These are phyloP conservation scores for Caenorhabditis remanei DNA, from an alignment of 1,140 invertebrate species.

Conservation along the genomic window DNA sequence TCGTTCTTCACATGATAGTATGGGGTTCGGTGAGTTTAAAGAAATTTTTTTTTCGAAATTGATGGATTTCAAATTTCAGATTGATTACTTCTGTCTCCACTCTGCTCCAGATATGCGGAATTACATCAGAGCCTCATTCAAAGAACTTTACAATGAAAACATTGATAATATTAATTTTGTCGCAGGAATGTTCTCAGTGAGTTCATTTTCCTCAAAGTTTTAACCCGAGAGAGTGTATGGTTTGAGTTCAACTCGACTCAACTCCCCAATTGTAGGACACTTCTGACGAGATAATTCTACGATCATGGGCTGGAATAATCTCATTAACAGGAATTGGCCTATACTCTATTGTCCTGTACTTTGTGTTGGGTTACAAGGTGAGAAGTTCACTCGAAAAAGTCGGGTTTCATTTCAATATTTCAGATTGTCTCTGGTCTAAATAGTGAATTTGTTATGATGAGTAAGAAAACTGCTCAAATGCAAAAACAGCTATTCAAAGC, in stretches of 20 bases:
- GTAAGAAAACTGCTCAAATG: slow-evolving; percentile 2
- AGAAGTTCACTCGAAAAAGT: no score
- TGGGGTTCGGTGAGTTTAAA: not conserved
- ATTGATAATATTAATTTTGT: slow-evolving; percentile 21
- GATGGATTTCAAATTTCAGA: not conserved
- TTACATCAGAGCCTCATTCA: slow-evolving; percentile 4
- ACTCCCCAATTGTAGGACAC: not conserved
- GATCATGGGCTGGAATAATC: slow-evolving; percentile 17
- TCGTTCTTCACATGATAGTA: not conserved
- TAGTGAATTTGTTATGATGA: not conserved
- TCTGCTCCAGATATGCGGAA: slow-evolving; percentile 7
- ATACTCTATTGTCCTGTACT: slow-evolving; percentile 4
- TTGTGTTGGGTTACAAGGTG: slow-evolving; percentile 20
- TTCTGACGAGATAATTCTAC: not conserved
- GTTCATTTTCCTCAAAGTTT: not conserved
- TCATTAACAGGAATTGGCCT: not conserved
- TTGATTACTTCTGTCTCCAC: not conserved
- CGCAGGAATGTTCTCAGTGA: slow-evolving; percentile 1
- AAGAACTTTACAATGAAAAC: slow-evolving; percentile 2
- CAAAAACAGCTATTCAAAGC: slow-evolving; percentile 40
- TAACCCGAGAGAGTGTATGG: no score
- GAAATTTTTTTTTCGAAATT: not conserved
- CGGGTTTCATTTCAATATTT: not conserved
- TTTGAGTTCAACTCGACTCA: not conserved
- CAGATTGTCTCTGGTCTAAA: slow-evolving; percentile 5